Evolutionary conservation across 1,140 invertebrate genomes (phyloP).

Genomic region (Trachymyrmex septentrionalis): DNA sequence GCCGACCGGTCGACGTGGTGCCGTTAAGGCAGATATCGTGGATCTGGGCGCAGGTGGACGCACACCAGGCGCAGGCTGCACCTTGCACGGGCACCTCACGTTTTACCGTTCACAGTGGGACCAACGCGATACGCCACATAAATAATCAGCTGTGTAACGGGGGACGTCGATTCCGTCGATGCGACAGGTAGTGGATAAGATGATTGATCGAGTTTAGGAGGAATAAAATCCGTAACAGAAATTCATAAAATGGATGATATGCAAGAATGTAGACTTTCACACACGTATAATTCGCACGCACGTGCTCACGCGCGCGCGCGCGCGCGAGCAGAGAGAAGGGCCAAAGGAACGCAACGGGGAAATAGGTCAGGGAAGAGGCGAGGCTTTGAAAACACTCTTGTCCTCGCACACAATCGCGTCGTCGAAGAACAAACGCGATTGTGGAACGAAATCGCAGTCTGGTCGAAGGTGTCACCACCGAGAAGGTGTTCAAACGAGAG

Average conservation of each 20-base stretch:
- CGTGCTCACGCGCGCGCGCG: neutral
- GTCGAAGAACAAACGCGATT: neutral
- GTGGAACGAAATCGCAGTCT: neutral
- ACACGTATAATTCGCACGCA: constrained; percentile 3
- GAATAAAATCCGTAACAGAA: no score
- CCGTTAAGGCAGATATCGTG: neutral
- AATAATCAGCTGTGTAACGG: constrained; percentile 9
- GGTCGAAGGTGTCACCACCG: no score
- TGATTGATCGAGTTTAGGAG: neutral
- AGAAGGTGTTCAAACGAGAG: neutral
- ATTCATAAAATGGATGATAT: neutral
- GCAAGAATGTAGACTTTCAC: neutral
- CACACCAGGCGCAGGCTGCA: neutral
- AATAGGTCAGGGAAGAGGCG: constrained; percentile 33
- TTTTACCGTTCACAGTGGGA: neutral
- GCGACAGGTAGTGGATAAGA: neutral
- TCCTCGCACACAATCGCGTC: constrained; percentile 3
- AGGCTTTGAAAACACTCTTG: neutral
- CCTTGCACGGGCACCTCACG: neutral
- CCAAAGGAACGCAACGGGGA: neutral
- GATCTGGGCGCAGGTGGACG: constrained; percentile 2
- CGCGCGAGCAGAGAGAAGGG: neutral
- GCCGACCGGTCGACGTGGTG: constrained; percentile 21
- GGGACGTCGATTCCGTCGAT: neutral
- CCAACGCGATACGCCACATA: neutral